Conservation (phyloP, 2,888 invertebrate genomes). For the Rhopalosiphum nymphaeae region DNA sequence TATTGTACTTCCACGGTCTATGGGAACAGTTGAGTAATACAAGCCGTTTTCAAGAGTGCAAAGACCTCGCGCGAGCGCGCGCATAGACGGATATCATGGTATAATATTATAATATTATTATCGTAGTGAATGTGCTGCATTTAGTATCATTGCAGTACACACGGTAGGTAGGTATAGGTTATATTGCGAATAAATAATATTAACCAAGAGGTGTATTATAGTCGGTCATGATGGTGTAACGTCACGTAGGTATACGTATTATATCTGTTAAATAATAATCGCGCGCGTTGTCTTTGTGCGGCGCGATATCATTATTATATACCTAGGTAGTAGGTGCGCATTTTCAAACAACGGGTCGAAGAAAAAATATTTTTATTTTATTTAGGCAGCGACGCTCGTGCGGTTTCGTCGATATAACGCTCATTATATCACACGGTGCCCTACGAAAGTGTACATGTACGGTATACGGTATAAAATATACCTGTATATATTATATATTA, state of each 20-base stretch:
- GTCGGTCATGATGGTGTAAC: constrained; percentile 17
- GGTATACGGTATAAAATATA: background rate
- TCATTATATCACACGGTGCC: background rate
- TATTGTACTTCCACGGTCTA: background rate
- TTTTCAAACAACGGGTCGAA: background rate
- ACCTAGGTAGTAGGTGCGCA: background rate
- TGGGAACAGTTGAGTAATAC: constrained; percentile 17
- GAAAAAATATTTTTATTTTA: background rate
- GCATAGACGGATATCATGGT: background rate
- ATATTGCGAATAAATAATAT: constrained; percentile 13
- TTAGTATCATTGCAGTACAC: background rate
- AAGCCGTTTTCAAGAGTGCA: constrained; percentile 34
- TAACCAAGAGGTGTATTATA: background rate
- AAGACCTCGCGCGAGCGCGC: constrained; percentile 28
- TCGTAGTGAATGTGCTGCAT: constrained; percentile 21
- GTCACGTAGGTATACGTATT: constrained; percentile 27
- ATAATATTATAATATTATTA: constrained; percentile 1
- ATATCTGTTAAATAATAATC: constrained; percentile 24
- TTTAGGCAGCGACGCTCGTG: background rate
- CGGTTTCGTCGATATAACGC: background rate
- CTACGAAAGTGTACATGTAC: background rate
- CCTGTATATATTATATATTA: no score
- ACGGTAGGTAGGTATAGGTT: background rate
- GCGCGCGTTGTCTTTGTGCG: constrained; percentile 24
- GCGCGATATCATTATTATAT: background rate